Evolutionary conservation across 2,113 vertebrate species (phyloP), one percentile per base, ranked within the genome.

Genomic region (Holacanthus passer): DNA sequence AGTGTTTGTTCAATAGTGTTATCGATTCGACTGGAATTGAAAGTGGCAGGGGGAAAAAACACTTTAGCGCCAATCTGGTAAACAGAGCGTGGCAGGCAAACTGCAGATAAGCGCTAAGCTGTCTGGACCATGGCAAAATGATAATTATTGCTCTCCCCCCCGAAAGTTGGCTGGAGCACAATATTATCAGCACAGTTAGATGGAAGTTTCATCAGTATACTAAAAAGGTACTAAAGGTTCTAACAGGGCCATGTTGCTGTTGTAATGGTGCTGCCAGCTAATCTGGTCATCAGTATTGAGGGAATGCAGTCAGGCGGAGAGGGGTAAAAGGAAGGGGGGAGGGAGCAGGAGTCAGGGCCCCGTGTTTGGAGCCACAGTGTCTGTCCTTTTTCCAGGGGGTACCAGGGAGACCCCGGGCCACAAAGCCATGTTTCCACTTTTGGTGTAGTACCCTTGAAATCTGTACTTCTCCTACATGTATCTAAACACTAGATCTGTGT

Each of bases 241-340:
- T n/a, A n/a, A n/a, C n/a, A n/a, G n/a, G n/a, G n/a, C n/a, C n/a
- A n/a, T 45, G 64, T 52, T 60, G 77, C 68, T 68, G 82, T 62
- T 83, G 76, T 82, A 70, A 82, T 63, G 41, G 67, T 59, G 81
- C 63, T 79, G 71, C 66, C 41, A 14, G 77, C 60, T 91, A 89
- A 93, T 93, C 91, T 88, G 83, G 35, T 77, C 87, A 91, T 94
- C 92, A 79, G 86, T 62, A 79, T 84, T 86, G 87, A 90, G 89
- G 77, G 73, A 83, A 85, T 79, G 85, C 89, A 89, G 82, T 77
- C 77, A 83, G 76, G 86, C 84, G 41, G 58, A 78, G 76, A 82
- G 65, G 24, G 45, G 62, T 47, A 32, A 59, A n/a, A 35, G 64
- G 83, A 66, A 73, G 77, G 85, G 55, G 70, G 80, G 86, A 27